Base-by-base conservation (phyloP, 2,797 vertebrate species). In the Lagorchestes hirsutus region DNA sequence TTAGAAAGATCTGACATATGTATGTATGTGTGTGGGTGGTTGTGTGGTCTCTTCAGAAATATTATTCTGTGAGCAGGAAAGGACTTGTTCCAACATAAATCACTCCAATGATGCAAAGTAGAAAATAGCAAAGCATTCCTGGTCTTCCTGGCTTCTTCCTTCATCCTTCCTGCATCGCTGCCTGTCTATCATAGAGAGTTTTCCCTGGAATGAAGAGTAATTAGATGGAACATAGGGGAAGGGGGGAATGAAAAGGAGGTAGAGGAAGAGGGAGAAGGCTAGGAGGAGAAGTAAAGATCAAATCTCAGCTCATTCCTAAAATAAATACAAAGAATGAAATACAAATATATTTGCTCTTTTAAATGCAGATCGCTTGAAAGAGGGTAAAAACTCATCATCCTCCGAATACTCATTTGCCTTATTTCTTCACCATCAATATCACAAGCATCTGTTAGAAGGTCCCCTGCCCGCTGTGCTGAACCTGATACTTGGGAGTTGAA, bases 1-100 rank as follows among this genome's bases (percentile, higher is more conserved):
- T 98, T 96, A 55, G 93, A 92, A 97, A 92, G 95, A 95, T 90
- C 93, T 94, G 94, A 58, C 94, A 93, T 3, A 14, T 93, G 22
- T 9, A 55, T 93, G 90, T 22, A 13, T 90, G 31, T 90, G n/a
- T 54, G 50, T 93, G 16, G 87, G 92, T 94, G 56, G 27, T 93
- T 92, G 92, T 94, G 87, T 91, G 90, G 52, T 91, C 50, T 55
- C 13, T 95, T 56, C 62, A 90, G 96, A 94, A 95, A 46, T 31
- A 27, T 93, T 92, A 93, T 52, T 93, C 94, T 82, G 92, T 4
- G 56, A 96, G 87, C 93, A 55, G 94, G 55, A 62, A 0, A 0
- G 50, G 74, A 74, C 67, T 92, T 95, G 91, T 22, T 92, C 94
- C 92, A 90, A 90, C 46, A 59, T 97, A 55, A 67, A 94, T 50